Percentiles rank a stretch among this genome's conserved stretches.
Conservation (phyloP, 1,140 invertebrate species). For the Drosophila pruinosa region DNA sequence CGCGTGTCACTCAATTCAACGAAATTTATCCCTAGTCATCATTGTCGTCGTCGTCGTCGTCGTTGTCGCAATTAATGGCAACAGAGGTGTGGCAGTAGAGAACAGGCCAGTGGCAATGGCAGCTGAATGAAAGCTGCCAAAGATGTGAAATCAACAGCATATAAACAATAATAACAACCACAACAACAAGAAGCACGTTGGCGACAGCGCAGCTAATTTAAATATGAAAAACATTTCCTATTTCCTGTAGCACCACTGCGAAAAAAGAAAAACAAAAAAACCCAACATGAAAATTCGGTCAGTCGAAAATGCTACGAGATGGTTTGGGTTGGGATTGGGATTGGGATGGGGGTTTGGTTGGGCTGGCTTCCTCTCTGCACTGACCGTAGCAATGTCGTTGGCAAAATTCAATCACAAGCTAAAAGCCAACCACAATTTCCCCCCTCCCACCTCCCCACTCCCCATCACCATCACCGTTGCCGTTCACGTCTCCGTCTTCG, state of each 20-base stretch:
- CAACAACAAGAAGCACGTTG: slow-evolving; percentile 21
- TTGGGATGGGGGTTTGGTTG: too few relatives aligned
- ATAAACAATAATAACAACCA: slow-evolving; percentile 7
- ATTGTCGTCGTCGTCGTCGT: slow-evolving; percentile 15
- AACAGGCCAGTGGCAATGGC: neutral
- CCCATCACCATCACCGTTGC: neutral
- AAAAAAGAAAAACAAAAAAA: slow-evolving; percentile 29
- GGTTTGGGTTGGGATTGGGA: neutral
- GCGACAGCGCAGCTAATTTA: slow-evolving; percentile 62
- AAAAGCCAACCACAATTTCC: slow-evolving; percentile 2
- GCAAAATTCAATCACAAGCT: slow-evolving; percentile 36
- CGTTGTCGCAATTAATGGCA: slow-evolving; percentile 33
- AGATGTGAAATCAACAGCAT: slow-evolving; percentile 26
- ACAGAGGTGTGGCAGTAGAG: neutral
- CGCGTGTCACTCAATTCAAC: slow-evolving; percentile 30
- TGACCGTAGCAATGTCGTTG: slow-evolving; percentile 11
- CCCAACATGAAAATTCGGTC: slow-evolving; percentile 26
- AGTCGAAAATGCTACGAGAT: slow-evolving; percentile 5
- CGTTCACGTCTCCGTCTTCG: neutral
- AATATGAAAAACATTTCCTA: slow-evolving; percentile 79
- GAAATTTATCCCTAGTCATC: slow-evolving; percentile 32
- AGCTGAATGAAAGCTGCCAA: slow-evolving; percentile 37
- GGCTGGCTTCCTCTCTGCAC: too few relatives aligned
- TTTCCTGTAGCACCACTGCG: slow-evolving; percentile 54
- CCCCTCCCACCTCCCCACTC: neutral